phyloP scores from a whole-genome alignment of 2,797 vertebrate genomes.

The Lepidocolaptes lacrymiger region DNA sequence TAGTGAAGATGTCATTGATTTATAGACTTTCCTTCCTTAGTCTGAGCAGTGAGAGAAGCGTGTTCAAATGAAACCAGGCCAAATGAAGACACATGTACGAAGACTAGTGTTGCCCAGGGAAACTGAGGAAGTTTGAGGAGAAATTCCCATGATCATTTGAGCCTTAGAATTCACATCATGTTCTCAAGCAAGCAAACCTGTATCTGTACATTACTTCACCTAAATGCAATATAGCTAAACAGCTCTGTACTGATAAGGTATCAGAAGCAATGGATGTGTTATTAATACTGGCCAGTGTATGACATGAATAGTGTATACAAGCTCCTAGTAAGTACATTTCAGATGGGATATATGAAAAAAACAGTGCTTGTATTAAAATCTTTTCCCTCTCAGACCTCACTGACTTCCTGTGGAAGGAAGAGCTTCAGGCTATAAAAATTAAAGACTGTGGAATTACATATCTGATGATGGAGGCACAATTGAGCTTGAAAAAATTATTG shows the following conservation, averaged over 20 bases:
- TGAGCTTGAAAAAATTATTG: background rate
- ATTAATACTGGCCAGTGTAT: background rate
- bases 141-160: background rate
- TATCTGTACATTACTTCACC: background rate
- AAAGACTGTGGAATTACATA: background rate
- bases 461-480: background rate
- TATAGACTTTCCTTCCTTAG: background rate
- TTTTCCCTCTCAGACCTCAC: background rate
- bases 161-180: background rate
- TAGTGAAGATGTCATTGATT: background rate
- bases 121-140: constrained; percentile 28
- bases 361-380: background rate
- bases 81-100: background rate
- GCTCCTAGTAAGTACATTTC: background rate
- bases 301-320: background rate
- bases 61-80: constrained; percentile 26
- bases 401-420: background rate
- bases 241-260: background rate
- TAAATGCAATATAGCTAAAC: background rate
- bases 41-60: background rate
- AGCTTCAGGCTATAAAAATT: background rate
- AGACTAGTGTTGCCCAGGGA: background rate
- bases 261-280: background rate
- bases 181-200: background rate
- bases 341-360: background rate